Evolutionary conservation across 2,888 invertebrate species (phyloP).

Genomic region (Xanthorhoe designata): DNA sequence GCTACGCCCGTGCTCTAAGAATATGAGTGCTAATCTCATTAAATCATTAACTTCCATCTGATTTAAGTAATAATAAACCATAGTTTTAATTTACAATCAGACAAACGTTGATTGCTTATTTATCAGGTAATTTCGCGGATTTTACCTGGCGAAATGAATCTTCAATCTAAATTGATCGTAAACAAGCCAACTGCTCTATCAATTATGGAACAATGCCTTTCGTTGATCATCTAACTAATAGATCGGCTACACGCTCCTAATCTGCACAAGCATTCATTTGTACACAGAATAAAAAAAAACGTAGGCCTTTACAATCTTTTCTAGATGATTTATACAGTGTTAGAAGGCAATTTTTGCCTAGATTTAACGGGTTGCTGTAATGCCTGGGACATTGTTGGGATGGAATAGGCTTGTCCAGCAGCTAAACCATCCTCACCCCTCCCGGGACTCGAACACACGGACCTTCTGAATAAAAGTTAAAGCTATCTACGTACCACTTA

Average conservation of each 20-base stretch:
- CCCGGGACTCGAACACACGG: too few species aligned
- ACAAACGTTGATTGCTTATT: background rate
- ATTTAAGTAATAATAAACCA: background rate
- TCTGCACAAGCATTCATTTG: background rate
- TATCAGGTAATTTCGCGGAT: background rate
- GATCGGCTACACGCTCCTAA: background rate
- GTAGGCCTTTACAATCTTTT: background rate
- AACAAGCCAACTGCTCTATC: conserved; percentile 8
- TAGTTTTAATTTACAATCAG: background rate
- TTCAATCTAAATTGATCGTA: conserved; percentile 18
- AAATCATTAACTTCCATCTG: too few species aligned
- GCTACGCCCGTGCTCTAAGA: too few species aligned
- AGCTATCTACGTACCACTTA: too few species aligned
- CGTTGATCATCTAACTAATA: conserved; percentile 22
- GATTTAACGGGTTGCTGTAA: too few species aligned
- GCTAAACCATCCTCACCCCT: too few species aligned
- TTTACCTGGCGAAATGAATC: conserved; percentile 9
- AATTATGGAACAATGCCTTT: conserved; percentile 32
- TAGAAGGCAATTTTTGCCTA: too few species aligned
- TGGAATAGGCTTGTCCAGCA: too few species aligned
- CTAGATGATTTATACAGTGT: too few species aligned
- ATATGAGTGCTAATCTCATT: too few species aligned
- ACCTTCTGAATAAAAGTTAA: too few species aligned
- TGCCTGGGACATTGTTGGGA: too few species aligned
- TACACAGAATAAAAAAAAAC: background rate